Conservation (phyloP, 2,888 invertebrate species). For the Dugesia japonica region DNA sequence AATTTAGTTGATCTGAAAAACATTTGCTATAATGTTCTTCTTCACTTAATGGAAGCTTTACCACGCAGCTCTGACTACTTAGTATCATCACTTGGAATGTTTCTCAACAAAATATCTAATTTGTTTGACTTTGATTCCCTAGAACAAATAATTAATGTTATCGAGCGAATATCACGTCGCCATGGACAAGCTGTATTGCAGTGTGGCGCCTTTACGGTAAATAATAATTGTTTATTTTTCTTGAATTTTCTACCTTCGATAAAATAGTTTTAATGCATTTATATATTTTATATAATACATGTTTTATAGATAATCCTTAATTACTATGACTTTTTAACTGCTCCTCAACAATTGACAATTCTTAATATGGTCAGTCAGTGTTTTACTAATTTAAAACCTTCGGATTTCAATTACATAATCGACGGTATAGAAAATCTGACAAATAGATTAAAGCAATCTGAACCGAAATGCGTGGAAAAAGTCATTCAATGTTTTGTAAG, state of each 20-base stretch:
- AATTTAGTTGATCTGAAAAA: conserved; percentile 72
- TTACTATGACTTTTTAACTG: conserved; percentile 27
- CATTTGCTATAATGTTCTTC: conserved; percentile 87
- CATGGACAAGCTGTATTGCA: conserved; percentile 25
- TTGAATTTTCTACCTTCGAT: not conserved
- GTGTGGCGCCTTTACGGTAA: conserved; percentile 28
- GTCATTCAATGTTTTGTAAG: conserved; percentile 88
- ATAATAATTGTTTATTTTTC: not conserved
- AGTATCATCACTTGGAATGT: conserved; percentile 85
- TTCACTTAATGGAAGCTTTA: conserved; percentile 95
- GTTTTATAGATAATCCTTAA: not conserved
- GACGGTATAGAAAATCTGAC: conserved; percentile 21
- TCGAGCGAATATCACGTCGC: conserved; percentile 28
- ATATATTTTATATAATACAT: not conserved
- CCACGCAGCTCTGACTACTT: conserved; percentile 81
- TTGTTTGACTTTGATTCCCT: conserved; percentile 14
- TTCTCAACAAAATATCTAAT: conserved; percentile 60
- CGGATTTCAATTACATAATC: conserved; percentile 22
- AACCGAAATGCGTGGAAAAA: conserved; percentile 91
- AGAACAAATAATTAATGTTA: conserved; percentile 28
- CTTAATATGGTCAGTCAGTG: conserved; percentile 29
- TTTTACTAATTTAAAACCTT: conserved; percentile 20
- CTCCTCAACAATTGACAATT: conserved; percentile 29
- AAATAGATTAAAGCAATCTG: conserved; percentile 46
- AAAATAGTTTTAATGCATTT: not conserved